Base-by-base conservation (phyloP, 2,797 vertebrate species). In the Kryptopterus vitreolus region DNA sequence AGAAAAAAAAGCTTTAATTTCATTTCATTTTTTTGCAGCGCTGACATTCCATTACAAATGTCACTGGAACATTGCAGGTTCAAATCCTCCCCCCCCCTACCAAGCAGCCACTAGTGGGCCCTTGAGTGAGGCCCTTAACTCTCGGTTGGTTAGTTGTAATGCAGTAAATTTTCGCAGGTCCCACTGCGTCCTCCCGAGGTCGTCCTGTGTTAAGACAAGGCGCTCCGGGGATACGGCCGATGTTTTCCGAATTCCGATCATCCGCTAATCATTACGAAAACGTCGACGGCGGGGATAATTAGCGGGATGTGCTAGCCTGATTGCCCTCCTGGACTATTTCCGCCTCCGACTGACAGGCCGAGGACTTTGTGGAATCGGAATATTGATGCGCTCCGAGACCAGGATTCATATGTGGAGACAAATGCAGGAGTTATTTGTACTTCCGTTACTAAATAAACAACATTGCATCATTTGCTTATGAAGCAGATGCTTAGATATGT, bases 181-280 rank as follows among this genome's bases (percentile, higher is more conserved):
- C 11, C 1, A 33, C 12, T 0, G 12, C 12, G 22, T 26, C 1
- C 33, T 38, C 70, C 33, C 1, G 46, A 26, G 57, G 9, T 61
- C 26, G 52, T 50, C 9, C 69, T 3, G 20, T 80, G 10, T 33
- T 79, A 29, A 63, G 31, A 33, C 15, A 26, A 9, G 16, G 3
- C 74, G 26, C 68, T 72, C n/a, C 68, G 3, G 58, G 52, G 78
- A 72, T 24, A 22, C 38, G 50, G 24, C 48, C 1, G 33, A 29
- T 66, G 24, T 31, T 68, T 26, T 75, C 1, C 35, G 50, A 77
- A 62, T 72, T 38, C 53, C 35, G 24, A 50, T 72, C 38, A 58
- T 62, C 63, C 50, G 74, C 73, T 82, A 82, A 77, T 77, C 68
- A 77, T 82, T 50, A 72, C 77, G 77, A 81, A 57, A 82, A 77